A percentile compares a stretch with the other conserved stretches of the same genome.
These are phyloP conservation scores for Halictus quadricinctus DNA, from an alignment of 2,888 invertebrate species.

Conservation along the genomic window DNA sequence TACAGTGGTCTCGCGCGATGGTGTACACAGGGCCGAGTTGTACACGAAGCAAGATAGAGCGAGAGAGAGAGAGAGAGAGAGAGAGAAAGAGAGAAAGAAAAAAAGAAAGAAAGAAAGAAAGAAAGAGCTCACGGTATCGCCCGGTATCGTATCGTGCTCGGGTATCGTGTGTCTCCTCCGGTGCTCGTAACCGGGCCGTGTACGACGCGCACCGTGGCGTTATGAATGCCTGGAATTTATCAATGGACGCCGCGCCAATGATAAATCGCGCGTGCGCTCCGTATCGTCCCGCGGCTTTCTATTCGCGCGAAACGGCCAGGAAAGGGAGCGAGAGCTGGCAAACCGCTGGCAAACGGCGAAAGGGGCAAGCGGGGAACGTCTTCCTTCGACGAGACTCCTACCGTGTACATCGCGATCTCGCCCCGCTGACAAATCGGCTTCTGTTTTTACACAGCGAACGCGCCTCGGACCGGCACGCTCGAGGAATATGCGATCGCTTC, in stretches of 20 bases:
- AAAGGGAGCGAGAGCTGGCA: slow-evolving; percentile 21
- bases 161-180: slow-evolving; percentile 76
- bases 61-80: background rate
- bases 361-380: slow-evolving; percentile 54
- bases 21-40: background rate
- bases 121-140: slow-evolving; percentile 43
- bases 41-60: background rate
- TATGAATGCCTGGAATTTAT: slow-evolving; percentile 81
- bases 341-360: slow-evolving; percentile 12
- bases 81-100: background rate
- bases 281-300: slow-evolving; percentile 73
- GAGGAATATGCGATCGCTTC: slow-evolving; percentile 36
- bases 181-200: slow-evolving; percentile 47
- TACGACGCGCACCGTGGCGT: slow-evolving; percentile 67
- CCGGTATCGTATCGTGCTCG: slow-evolving; percentile 70
- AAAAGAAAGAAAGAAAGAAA: background rate
- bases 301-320: slow-evolving; percentile 68
- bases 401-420: slow-evolving; percentile 63
- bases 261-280: slow-evolving; percentile 77
- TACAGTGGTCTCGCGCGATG: slow-evolving; percentile 14
- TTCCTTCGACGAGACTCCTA: slow-evolving; percentile 64
- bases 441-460: slow-evolving; percentile 58
- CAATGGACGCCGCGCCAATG: slow-evolving; percentile 80
- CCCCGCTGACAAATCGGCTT: slow-evolving; percentile 66
- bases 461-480: slow-evolving; percentile 13